Evolutionary conservation across 1,140 invertebrate genomes (phyloP), one percentile per base, ranked within the genome.

Genomic region (Drosophila bipectinata): DNA sequence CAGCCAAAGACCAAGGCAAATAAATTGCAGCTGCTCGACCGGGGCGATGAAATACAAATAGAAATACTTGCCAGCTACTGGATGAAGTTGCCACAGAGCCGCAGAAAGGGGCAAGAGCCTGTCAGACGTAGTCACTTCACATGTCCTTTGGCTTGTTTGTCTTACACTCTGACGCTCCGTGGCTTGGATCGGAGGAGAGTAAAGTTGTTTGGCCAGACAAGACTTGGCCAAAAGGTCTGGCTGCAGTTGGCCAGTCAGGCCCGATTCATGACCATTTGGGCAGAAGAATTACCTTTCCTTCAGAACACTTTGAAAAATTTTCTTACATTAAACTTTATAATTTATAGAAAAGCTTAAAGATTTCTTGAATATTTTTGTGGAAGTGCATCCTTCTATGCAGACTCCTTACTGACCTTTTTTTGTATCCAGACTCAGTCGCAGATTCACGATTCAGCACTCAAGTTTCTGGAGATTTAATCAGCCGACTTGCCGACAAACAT

Each of bases 41-140:
- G 49, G 79, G 82, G 83, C 79, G 83, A 83, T 87, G 83, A 87
- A 87, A 87, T 87, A 88, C 83, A 87, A 87, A 87, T 87, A 87
- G 83, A 87, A 87, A 87, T 88, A 87, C 83, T 87, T 88, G 83
- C 83, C 83, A 87, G 83, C 83, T 87, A 87, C 83, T 85, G 83
- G 68, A 62, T 78, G 77, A 87, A 79, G 81, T 67, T 72, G 80
- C 56, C 52, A 56, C 56, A 59, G 54, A 67, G 54, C 15, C 28
- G 51, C 47, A 14, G 45, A 44, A 2, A 53, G 9, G 21, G 56
- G n/a, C 56, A 15, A 26, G 28, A 24, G 32, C 21, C 67, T 62
- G 58, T 63, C 71, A 73, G 71, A 52, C 58, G 71, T 34, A 62
- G 71, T 47, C 69, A 72, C 55, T 72, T 72, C 69, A 72, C 67